Evolutionary conservation across 2,113 vertebrate genomes (phyloP).

Genomic region (Eptesicus fuscus): DNA sequence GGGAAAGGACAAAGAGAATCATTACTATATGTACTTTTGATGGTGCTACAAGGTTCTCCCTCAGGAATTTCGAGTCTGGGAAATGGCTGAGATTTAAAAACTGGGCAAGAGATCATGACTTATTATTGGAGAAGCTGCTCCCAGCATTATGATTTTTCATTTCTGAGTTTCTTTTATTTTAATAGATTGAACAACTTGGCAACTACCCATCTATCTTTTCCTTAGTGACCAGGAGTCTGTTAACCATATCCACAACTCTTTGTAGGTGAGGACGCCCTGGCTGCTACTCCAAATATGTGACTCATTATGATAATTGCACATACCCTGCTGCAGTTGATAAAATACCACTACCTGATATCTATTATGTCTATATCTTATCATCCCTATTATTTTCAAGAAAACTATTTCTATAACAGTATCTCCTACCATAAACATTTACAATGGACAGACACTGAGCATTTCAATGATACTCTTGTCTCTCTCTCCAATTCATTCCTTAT

Average conservation of each 20-base stretch:
- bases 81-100: slow-evolving; percentile 1
- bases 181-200: neutral
- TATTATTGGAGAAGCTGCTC: neutral
- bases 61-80: neutral
- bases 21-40: neutral
- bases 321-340: neutral
- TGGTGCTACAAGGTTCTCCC: neutral
- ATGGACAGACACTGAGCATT: neutral
- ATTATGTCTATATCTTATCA: neutral
- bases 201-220: neutral
- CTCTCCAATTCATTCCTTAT: neutral
- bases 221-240: neutral
- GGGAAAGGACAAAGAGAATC: neutral
- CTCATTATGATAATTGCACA: neutral
- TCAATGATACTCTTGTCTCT: neutral
- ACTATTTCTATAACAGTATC: neutral
- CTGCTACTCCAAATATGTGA: neutral
- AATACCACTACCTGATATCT: neutral
- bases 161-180: neutral
- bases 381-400: neutral
- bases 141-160: neutral
- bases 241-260: neutral
- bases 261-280: neutral
- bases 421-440: neutral
- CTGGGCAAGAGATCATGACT: neutral